A percentile compares a stretch with the other conserved stretches of the same genome.
These are phyloP conservation scores for Scolopax mira DNA, from an alignment of 2,113 vertebrate genomes.

Conservation along the genomic window DNA sequence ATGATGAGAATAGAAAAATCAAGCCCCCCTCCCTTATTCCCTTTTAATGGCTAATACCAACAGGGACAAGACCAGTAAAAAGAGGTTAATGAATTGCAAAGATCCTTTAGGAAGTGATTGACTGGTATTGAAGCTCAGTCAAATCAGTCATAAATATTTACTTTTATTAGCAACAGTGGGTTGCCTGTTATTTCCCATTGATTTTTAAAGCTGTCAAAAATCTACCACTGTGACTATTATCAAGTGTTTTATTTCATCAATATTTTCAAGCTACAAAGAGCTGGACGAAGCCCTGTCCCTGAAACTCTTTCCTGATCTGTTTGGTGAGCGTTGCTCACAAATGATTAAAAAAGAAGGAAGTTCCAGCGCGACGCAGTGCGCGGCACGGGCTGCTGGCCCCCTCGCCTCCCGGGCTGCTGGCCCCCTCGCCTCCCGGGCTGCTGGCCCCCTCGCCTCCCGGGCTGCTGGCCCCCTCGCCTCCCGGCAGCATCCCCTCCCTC, in stretches of 20 bases:
- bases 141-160: conserved; percentile 99
- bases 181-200: conserved; percentile 89
- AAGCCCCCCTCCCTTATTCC: conserved; percentile 81
- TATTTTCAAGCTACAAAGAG: conserved; percentile 64
- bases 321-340: neutral
- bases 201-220: conserved; percentile 87
- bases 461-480: conserved; percentile 8
- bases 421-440: conserved; percentile 20
- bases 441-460: neutral
- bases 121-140: conserved; percentile 94
- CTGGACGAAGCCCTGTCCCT: conserved; percentile 1
- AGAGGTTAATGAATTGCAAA: conserved; percentile 98
- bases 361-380: neutral
- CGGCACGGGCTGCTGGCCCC: neutral
- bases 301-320: neutral
- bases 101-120: conserved; percentile 96
- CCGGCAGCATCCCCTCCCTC: neutral
- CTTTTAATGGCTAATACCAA: conserved; percentile 96
- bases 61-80: conserved; percentile 93
- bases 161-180: conserved; percentile 91
- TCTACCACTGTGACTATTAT: conserved; percentile 77
- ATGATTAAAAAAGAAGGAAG: neutral
- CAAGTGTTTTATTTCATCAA: conserved; percentile 77
- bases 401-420: neutral
- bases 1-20: conserved; percentile 94